Base-by-base conservation (phyloP, 2,797 vertebrate species). In the Falco cherrug region DNA sequence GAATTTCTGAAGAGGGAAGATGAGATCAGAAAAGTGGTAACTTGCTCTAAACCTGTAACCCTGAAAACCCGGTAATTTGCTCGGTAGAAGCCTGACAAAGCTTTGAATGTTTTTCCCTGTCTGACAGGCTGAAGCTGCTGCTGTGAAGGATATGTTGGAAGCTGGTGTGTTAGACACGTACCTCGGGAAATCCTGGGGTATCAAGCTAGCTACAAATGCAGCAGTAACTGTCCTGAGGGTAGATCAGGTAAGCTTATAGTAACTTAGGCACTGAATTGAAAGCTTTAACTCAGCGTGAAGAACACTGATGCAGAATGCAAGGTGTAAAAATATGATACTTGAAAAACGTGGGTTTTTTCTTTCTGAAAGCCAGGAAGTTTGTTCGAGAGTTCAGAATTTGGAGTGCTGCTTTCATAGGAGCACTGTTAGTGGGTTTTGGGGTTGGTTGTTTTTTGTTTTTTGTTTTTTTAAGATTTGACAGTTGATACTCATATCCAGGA, bases 141-240 rank as follows among this genome's bases (percentile, higher is more conserved):
- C 98, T 28, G 94, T 99, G 94, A 99, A 98, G 93, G 99, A 99
- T 96, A 99, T 99, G 99, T 94, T 99, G 75, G 99, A 99, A 97
- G 98, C 98, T 47, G 98, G 98, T 48, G 97, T 99, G 74, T 39
- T 99, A 80, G 99, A 99, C 48, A 99, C 99, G 0, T 99, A 99
- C 84, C 97, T 99, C 95, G 99, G 99, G 77, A 99, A 99, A 98
- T 85, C 98, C 94, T 99, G 99, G 99, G 99, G 98, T 91, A 99
- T 99, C 97, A 99, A 99, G 95, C 96, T 99, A 97, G 99, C 99
- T 73, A 99, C 99, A 79, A 99, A 99, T 28, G 98, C 99, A 75
- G 99, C 99, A 47, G 98, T 99, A 91, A 99, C 99, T 75, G 99
- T 99, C 21, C 98, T 99, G 63, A 97, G 99, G 81, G 99, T 99